These are phyloP conservation scores for Pteropus rufus DNA, from an alignment of 2,797 vertebrate species.

Conservation along the genomic window DNA sequence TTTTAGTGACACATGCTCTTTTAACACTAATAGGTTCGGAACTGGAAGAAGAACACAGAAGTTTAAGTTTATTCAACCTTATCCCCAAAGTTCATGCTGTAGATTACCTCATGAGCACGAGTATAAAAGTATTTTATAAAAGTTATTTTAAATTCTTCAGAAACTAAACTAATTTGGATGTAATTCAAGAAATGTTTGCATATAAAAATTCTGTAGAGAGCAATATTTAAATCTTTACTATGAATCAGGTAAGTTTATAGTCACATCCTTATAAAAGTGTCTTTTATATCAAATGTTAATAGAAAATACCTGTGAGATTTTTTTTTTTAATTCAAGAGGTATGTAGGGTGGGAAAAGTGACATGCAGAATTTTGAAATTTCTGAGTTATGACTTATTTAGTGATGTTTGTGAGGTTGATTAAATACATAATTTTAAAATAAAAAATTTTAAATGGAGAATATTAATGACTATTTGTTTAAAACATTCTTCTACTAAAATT, in stretches of 20 bases:
- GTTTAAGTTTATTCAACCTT: background rate
- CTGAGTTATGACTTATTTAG: background rate
- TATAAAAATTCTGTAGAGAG: background rate
- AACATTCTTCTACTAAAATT: background rate
- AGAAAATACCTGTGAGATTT: background rate
- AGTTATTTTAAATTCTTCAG: background rate
- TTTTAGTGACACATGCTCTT: background rate
- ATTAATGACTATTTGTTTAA: background rate
- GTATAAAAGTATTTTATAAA: background rate
- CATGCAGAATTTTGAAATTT: background rate
- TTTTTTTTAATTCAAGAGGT: background rate
- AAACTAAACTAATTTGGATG: background rate
- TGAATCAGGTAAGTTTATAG: background rate
- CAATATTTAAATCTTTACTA: background rate
- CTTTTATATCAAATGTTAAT: background rate
- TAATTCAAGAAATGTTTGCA: background rate
- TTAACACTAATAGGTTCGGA: background rate
- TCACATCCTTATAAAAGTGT: background rate
- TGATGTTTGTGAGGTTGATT: background rate
- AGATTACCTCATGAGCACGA: background rate
- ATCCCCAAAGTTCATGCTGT: background rate
- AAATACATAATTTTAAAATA: background rate
- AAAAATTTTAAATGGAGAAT: background rate
- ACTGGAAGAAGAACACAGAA: background rate
- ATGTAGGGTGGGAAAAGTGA: background rate